These are phyloP conservation scores for Drosophila atripex DNA, from an alignment of 2,888 invertebrate genomes.

Conservation along the genomic window DNA sequence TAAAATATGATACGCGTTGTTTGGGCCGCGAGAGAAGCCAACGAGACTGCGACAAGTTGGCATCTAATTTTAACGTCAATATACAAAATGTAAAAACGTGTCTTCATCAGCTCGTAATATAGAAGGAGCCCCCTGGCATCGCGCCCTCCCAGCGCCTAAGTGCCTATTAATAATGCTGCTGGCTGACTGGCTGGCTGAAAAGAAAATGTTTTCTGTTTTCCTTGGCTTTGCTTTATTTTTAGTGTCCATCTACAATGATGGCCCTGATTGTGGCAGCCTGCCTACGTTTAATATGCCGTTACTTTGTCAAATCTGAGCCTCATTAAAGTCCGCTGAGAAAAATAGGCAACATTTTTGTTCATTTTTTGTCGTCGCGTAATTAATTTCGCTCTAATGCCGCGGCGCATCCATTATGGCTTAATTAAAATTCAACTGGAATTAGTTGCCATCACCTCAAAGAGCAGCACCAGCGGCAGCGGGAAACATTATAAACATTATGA, in stretches of 20 bases:
- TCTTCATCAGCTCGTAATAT: conserved; percentile 75
- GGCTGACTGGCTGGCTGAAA: conserved; percentile 39
- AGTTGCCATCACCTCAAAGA: conserved; percentile 19
- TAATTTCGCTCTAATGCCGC: conserved; percentile 61
- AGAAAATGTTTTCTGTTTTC: conserved; percentile 43
- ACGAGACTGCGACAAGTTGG: conserved; percentile 68
- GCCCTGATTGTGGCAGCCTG: conserved; percentile 21
- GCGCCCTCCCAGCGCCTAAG: conserved; percentile 57
- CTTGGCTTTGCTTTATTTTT: conserved; percentile 68
- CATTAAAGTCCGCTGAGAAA: conserved; percentile 62
- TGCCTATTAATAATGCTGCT: conserved; percentile 74
- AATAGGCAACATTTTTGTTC: conserved; percentile 43
- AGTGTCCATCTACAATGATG: conserved; percentile 62
- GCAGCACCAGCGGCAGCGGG: neutral
- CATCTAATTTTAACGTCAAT: conserved; percentile 78
- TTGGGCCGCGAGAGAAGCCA: conserved; percentile 34
- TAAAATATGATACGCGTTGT: conserved; percentile 76
- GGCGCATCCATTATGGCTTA: conserved; percentile 57
- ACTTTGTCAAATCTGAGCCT: conserved; percentile 70
- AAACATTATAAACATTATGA: conserved; percentile 17
- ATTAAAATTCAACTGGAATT: conserved; percentile 54
- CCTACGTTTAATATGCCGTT: conserved; percentile 72
- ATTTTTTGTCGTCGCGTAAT: conserved; percentile 59
- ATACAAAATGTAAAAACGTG: conserved; percentile 76
- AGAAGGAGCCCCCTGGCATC: neutral